Conservation (phyloP, 2,888 invertebrate species). For the Yponomeuta plumbellus region DNA sequence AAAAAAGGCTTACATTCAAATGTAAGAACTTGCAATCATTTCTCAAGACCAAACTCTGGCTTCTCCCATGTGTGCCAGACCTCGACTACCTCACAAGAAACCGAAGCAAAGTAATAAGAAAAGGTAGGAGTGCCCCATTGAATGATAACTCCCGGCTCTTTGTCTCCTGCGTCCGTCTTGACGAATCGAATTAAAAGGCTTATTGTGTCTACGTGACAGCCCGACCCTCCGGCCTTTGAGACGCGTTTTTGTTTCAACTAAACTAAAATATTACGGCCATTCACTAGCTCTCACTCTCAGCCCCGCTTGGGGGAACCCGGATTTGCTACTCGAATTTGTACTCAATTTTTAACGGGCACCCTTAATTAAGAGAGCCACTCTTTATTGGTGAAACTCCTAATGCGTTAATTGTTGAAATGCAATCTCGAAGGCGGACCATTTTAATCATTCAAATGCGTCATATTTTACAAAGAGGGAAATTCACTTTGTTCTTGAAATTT, state of each 20-base stretch:
- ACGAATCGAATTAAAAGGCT: constrained; percentile 77
- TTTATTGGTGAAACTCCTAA: constrained; percentile 72
- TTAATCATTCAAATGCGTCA: constrained; percentile 68
- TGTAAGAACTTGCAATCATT: neutral
- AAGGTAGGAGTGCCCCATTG: constrained; percentile 75
- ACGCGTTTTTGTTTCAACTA: constrained; percentile 70
- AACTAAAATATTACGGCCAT: constrained; percentile 76
- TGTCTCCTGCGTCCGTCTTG: constrained; percentile 72
- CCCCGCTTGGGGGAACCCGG: constrained; percentile 43
- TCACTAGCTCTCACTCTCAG: constrained; percentile 56
- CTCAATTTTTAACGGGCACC: constrained; percentile 74
- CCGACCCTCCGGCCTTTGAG: constrained; percentile 48
- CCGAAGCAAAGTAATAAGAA: constrained; percentile 72
- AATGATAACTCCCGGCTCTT: constrained; percentile 73
- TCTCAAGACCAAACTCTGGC: neutral
- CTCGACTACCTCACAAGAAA: constrained; percentile 57
- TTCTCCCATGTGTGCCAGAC: constrained; percentile 36
- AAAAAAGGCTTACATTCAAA: neutral
- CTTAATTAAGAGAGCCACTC: constrained; percentile 73
- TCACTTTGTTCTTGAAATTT: constrained; percentile 23
- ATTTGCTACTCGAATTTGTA: constrained; percentile 74
- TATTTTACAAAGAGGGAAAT: constrained; percentile 43
- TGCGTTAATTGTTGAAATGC: constrained; percentile 77
- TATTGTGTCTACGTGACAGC: constrained; percentile 76
- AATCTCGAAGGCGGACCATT: constrained; percentile 64